phyloP scores from a whole-genome alignment of 2,797 vertebrate species.

The Hemitrygon akajei region DNA sequence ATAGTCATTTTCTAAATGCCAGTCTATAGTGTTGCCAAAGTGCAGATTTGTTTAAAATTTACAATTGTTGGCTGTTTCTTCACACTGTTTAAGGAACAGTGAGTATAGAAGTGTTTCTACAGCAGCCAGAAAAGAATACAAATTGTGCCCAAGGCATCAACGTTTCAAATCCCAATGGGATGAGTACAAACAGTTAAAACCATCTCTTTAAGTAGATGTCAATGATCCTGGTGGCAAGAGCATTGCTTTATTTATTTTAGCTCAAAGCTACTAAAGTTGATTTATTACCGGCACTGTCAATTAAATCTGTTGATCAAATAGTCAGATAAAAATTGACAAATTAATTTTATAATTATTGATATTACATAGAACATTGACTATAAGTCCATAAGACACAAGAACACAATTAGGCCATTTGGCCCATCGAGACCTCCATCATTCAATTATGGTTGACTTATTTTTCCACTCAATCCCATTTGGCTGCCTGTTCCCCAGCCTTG shows the following conservation, averaged over 20 bases:
- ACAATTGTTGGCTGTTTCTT: not conserved
- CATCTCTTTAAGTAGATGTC: not conserved
- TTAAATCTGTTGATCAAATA: not conserved
- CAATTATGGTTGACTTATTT: too few relatives aligned
- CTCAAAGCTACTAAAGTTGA: not conserved
- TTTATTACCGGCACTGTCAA: not conserved
- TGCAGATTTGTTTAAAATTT: not conserved
- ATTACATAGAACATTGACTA: too few relatives aligned
- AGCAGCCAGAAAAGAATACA: not conserved
- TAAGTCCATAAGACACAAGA: too few relatives aligned
- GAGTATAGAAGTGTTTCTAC: not conserved
- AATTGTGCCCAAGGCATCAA: not conserved
- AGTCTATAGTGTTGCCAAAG: too few relatives aligned
- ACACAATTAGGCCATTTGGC: too few relatives aligned
- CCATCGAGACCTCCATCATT: too few relatives aligned
- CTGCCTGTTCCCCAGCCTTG: too few relatives aligned
- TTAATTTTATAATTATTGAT: not conserved
- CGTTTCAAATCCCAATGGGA: slow-evolving; percentile 8
- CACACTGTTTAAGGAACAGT: not conserved
- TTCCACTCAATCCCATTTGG: too few relatives aligned
- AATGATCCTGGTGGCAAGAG: not conserved
- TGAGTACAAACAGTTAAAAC: not conserved
- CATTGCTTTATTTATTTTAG: slow-evolving; percentile 22
- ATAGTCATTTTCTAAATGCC: too few relatives aligned
- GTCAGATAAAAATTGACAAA: not conserved